Evolutionary conservation across 23 tunicate genomes (phyloP).

Genomic region (Styela plicata): DNA sequence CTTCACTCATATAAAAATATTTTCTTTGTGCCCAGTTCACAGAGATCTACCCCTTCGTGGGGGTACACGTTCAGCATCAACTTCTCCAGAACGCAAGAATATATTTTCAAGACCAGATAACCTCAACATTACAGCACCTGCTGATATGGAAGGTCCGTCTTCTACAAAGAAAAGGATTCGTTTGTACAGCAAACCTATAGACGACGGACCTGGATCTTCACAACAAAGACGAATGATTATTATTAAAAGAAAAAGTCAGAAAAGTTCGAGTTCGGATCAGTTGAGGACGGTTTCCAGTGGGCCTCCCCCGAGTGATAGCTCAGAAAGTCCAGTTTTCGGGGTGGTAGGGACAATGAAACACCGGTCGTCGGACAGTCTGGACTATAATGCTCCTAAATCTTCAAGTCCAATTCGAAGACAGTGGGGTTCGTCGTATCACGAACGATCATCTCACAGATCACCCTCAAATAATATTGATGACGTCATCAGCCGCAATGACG

Average conservation of each 20-base stretch:
- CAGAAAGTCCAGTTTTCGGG: constrained; percentile 32
- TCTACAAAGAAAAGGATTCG: neutral
- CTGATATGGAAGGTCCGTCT: neutral
- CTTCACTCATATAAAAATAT: too few relatives aligned
- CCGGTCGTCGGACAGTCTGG: neutral
- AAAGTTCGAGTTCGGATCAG: neutral
- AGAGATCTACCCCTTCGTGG: constrained; percentile 19
- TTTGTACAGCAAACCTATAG: constrained; percentile 19
- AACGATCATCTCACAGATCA: neutral
- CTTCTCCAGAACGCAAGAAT: constrained; percentile 22
- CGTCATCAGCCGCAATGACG: neutral
- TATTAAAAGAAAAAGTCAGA: constrained; percentile 23
- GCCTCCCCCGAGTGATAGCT: constrained; percentile 23
- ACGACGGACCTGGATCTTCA: neutral
- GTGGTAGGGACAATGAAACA: constrained; percentile 14
- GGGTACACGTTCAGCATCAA: constrained; percentile 26
- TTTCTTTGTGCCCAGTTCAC: constrained; percentile 11
- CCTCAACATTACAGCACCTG: constrained; percentile 13
- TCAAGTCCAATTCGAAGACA: neutral
- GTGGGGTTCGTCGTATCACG: neutral
- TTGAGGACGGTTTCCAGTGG: neutral
- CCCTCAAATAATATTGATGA: neutral
- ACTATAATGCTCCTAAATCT: neutral
- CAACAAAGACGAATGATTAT: constrained; percentile 30
- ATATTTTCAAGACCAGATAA: neutral